Base-by-base conservation (phyloP, 1,140 invertebrate species). In the Antheraea pernyi region DNA sequence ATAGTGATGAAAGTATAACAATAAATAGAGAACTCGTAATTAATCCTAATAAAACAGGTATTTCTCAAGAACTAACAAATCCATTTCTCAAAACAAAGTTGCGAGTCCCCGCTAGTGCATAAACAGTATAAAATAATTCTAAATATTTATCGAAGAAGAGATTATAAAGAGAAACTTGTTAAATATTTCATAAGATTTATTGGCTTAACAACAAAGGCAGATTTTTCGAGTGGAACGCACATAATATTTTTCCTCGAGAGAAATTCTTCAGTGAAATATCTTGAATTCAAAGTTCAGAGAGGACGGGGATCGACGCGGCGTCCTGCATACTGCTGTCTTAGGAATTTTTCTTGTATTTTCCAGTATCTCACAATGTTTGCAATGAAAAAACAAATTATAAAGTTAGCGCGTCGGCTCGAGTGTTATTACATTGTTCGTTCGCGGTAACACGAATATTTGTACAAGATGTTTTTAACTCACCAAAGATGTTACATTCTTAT, bases 221-320 rank as follows among this genome's bases (percentile, higher is more conserved):
- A 53, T 53, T 53, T 53, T 53, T 53, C 46, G 46, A 53, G 46
- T 16, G 46, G 46, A 53, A 42, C 39, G 39, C 39, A 7, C 7
- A 42, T 42, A 42, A 16, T 53, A 53, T 53, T 53, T 53, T 53
- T 53, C 46, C 46, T 53, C 46, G 46, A n/a, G 46, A 53, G 10
- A 53, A 53, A 53, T 53, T 53, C 46, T 53, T 53, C 46, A 53
- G 46, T 53, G 46, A n/a, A 53, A 53, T 53, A 53, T 16, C 46
- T 53, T 16, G 46, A 53, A 53, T 53, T 53, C 46, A 53, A 53
- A 53, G 11, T 53, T 53, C 46, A 53, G 46, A 53, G 46, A 53
- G 11, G 46, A 1, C 46, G 46, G 0, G 5, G 46, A 9, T 9
- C 11, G 46, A 13, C 46, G 46, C 16, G 5, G 46, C 46, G 46